Evolutionary conservation across 2,888 invertebrate genomes (phyloP), one percentile per base, ranked within the genome.

Genomic region (Deilephila porcellus): DNA sequence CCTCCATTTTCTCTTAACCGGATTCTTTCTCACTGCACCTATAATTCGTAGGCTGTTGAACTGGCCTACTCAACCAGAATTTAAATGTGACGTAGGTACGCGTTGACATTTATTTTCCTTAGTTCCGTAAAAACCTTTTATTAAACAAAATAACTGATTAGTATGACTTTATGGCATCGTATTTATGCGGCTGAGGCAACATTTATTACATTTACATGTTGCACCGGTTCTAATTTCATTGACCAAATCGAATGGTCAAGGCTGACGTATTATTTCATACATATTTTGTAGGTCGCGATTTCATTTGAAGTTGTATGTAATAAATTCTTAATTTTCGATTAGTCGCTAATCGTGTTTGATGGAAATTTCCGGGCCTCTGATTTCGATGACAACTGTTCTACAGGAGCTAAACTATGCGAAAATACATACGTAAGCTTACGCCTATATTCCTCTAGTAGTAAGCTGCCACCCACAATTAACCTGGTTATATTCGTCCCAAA

Each of bases 161-260:
- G 7, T n/a, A 20, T 45, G 14, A 20, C 0, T 45, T 45, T 8
- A 20, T 45, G 60, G 17, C 60, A 29, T 25, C 11, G 17, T 0
- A 64, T 45, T 64, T 63, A 63, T 19, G 6, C 32, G 64, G 64
- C 64, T 64, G 64, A 64, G 64, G 64, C 45, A 64, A 64, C 64
- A 20, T 3, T 64, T 64, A 45, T 14, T 4, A 37, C 20, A 37
- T 64, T 64, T 64, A 45, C 64, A 37, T 64, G 64, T 45, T 25
- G 20, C 20, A 45, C 37, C 20, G 20, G 64, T 64, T 64, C 20
- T 64, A 37, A 45, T 64, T 64, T 64, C 20, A 64, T 56, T 56
- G 56, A 37, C 8, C 64, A 64, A n/a, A 37, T 37, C n/a, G 37
- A 32, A 63, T 63, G 63, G 34, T 64, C 64, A 64, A 45, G 64